These are phyloP conservation scores for Idaea straminata DNA, from an alignment of 2,888 invertebrate species.

Conservation along the genomic window DNA sequence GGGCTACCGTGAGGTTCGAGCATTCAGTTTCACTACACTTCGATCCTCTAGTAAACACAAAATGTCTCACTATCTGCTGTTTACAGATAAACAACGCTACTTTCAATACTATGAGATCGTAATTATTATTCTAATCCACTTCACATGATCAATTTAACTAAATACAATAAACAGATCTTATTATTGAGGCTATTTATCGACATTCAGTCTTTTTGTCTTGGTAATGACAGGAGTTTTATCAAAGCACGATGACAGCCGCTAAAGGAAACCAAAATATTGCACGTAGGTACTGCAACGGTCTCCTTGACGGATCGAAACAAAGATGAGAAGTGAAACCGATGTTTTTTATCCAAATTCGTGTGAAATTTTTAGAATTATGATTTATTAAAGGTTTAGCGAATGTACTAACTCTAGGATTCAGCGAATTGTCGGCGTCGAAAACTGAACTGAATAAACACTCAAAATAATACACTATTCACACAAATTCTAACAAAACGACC, in stretches of 20 bases:
- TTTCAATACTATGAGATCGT: slow-evolving; percentile 43
- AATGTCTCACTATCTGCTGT: slow-evolving; percentile 51
- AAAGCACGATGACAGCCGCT: slow-evolving; percentile 76
- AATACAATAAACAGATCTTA: slow-evolving; percentile 39
- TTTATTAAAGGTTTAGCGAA: slow-evolving; percentile 56
- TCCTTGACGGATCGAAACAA: slow-evolving; percentile 79
- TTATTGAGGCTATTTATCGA: slow-evolving; percentile 51
- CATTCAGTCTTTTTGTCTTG: slow-evolving; percentile 61
- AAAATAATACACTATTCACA: slow-evolving; percentile 82
- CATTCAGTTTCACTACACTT: slow-evolving; percentile 76
- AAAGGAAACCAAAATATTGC: slow-evolving; percentile 73
- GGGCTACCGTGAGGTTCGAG: slow-evolving; percentile 81
- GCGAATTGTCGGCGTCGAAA: slow-evolving; percentile 81
- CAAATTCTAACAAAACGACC: slow-evolving; percentile 80
- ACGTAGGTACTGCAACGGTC: slow-evolving; percentile 73
- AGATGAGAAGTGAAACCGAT: slow-evolving; percentile 63
- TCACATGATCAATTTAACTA: slow-evolving; percentile 60
- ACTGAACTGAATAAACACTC: slow-evolving; percentile 80
- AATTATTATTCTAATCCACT: slow-evolving; percentile 45
- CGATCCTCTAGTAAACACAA: slow-evolving; percentile 63
- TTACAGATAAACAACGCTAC: slow-evolving; percentile 41
- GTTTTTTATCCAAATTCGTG: slow-evolving; percentile 37
- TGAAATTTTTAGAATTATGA: slow-evolving; percentile 46
- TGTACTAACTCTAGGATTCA: slow-evolving; percentile 68
- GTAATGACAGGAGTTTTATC: slow-evolving; percentile 69